Base-by-base conservation (phyloP, 1,140 invertebrate genomes). In the Drosophila seguyi region DNA sequence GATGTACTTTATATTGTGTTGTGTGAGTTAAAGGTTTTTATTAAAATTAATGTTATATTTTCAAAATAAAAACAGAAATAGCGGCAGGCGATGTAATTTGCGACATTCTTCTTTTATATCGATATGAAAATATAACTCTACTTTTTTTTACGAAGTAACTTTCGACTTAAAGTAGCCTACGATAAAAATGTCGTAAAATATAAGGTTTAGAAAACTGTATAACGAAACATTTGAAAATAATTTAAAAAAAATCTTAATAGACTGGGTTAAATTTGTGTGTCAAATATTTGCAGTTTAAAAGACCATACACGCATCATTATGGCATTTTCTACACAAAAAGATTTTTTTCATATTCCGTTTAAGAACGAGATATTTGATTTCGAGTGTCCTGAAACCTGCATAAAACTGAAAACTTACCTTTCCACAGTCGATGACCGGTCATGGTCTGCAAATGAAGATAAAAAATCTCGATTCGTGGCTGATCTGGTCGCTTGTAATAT, bases 311-410 rank as follows among this genome's bases (percentile, higher is more conserved):
- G 8, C 14, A 45, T n/a, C 45, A 62, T 18, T 36, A 91, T 91
- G 90, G 90, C 90, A 8, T 91, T 79, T 65, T 91, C 90, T 22
- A 91, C 90, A 18, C 90, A 91, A 62, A 91, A 86, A 53, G 84
- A 83, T 22, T 91, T 91, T 44, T 91, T 90, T 41, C 76, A 86
- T 73, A 74, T 88, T 18, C 90, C 88, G 3, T 91, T 90, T 56
- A 82, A 76, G 78, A 90, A 90, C 47, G 78, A 85, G 36, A 50
- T 55, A 4, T 16, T 42, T 18, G 75, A 87, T 0, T 74, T 65
- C 47, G 74, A 71, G 2, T 91, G 88, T 59, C 50, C 45, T 13
- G 60, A 74, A n/a, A 56, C 62, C 13, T 88, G 90, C 55, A 84
- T 91, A 1, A 91, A 80, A 42, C 38, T 91, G 3, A 91, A 90